Percentiles rank a stretch among this genome's conserved stretches.
Evolutionary conservation across 2,888 invertebrate genomes (phyloP).

Genomic region (Macaria notata): DNA sequence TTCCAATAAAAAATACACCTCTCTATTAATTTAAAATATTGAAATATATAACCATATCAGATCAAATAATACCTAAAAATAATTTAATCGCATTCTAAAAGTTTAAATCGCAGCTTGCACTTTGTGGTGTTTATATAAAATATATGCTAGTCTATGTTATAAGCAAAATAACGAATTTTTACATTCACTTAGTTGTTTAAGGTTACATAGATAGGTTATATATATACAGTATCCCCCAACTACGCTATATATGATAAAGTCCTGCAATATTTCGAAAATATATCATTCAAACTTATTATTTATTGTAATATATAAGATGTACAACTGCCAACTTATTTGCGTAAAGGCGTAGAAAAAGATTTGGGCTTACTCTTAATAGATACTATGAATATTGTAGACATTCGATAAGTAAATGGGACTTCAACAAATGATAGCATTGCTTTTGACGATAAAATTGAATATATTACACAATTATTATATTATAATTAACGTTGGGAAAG

Average conservation of each 20-base stretch:
- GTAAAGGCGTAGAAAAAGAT: constrained; percentile 4
- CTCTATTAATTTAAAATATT: too few species aligned
- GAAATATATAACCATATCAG: neutral
- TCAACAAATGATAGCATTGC: constrained; percentile 44
- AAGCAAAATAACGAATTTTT: constrained; percentile 62
- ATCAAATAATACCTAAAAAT: neutral
- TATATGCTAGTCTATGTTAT: constrained; percentile 32
- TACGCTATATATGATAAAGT: constrained; percentile 9
- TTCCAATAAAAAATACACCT: too few species aligned
- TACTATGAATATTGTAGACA: constrained; percentile 3
- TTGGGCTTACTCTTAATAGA: constrained; percentile 6
- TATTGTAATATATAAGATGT: constrained; percentile 3
- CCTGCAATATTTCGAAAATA: constrained; percentile 16
- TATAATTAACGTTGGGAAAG: constrained; percentile 41
- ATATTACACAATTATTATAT: constrained; percentile 19
- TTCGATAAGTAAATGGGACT: constrained; percentile 17
- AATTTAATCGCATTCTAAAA: neutral
- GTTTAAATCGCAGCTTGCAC: neutral
- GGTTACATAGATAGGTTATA: constrained; percentile 13
- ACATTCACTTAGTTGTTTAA: constrained; percentile 44
- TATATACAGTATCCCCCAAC: constrained; percentile 1
- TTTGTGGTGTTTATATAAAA: constrained; percentile 1
- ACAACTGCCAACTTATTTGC: constrained; percentile 8
- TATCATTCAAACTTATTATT: neutral
- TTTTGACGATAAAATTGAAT: constrained; percentile 41